Conservation (phyloP, 2,888 invertebrate species). For the Temnothorax rugatulus region DNA sequence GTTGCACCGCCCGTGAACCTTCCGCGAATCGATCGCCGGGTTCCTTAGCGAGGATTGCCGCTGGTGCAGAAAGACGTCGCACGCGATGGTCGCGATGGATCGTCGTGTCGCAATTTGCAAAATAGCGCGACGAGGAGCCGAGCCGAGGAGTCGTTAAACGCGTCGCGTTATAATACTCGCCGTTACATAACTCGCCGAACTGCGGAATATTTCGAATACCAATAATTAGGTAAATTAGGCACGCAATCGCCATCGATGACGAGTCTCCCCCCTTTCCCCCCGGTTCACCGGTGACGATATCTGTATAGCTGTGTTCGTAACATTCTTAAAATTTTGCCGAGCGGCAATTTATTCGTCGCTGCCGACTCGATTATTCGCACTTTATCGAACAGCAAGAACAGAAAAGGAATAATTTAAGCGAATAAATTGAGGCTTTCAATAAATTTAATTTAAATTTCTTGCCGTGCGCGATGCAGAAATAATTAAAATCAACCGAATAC, state of each 20-base stretch:
- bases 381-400: not conserved
- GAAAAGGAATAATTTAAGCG: constrained; percentile 1
- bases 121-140: not conserved
- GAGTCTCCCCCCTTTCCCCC: not conserved
- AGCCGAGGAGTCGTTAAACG: constrained; percentile 52
- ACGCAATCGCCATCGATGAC: constrained; percentile 54
- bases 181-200: constrained; percentile 65
- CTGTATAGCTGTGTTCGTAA: not conserved
- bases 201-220: constrained; percentile 56
- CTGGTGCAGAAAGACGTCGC: not conserved
- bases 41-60: constrained; percentile 1
- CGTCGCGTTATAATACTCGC: constrained; percentile 53
- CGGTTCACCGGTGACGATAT: not conserved
- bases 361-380: not conserved
- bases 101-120: constrained; percentile 36
- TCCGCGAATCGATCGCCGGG: constrained; percentile 19
- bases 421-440: constrained; percentile 21
- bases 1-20: not conserved
- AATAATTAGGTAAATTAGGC: constrained; percentile 68
- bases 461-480: not conserved
- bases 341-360: not conserved
- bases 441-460: constrained; percentile 21
- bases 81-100: not conserved
- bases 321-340: constrained; percentile 15
- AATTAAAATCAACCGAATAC: constrained; percentile 28